Evolutionary conservation across 2,888 invertebrate genomes (phyloP).

Genomic region (Phengaris alcon): DNA sequence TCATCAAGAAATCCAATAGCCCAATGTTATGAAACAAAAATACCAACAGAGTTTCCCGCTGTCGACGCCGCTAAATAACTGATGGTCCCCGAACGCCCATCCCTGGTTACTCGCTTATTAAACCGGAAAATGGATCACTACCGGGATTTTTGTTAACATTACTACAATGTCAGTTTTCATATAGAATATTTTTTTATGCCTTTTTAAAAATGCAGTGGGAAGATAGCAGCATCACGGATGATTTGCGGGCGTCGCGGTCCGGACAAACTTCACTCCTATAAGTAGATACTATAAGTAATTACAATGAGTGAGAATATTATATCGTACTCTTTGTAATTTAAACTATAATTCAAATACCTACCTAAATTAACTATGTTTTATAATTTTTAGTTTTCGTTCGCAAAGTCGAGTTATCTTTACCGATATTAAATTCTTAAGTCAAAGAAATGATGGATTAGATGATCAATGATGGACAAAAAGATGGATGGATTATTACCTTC

Average conservation of each 20-base stretch:
- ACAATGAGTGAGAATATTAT: neutral
- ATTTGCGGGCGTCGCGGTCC: neutral
- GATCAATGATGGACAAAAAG: too few relatives aligned
- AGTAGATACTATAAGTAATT: neutral
- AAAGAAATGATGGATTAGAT: slow-evolving; percentile 16
- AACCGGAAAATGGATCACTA: slow-evolving; percentile 36
- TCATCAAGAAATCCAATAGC: neutral
- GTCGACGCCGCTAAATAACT: slow-evolving; percentile 21
- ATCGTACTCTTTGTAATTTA: too few relatives aligned
- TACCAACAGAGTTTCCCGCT: neutral
- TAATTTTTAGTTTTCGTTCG: neutral
- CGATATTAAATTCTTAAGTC: slow-evolving; percentile 2
- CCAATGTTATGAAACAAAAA: neutral
- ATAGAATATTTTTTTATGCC: neutral
- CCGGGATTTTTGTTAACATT: slow-evolving; percentile 11
- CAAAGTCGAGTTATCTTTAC: neutral
- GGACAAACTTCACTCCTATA: neutral
- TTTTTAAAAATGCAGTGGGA: neutral
- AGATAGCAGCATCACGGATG: neutral
- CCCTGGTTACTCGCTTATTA: slow-evolving; percentile 37
- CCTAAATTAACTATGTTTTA: too few relatives aligned
- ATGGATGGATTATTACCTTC: too few relatives aligned
- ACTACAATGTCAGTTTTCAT: too few relatives aligned
- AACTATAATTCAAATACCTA: too few relatives aligned
- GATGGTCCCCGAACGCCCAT: slow-evolving; percentile 24